Evolutionary conservation across 2,888 invertebrate genomes (phyloP), one percentile per base, ranked within the genome.

Genomic region (Criorhina ranunculi): DNA sequence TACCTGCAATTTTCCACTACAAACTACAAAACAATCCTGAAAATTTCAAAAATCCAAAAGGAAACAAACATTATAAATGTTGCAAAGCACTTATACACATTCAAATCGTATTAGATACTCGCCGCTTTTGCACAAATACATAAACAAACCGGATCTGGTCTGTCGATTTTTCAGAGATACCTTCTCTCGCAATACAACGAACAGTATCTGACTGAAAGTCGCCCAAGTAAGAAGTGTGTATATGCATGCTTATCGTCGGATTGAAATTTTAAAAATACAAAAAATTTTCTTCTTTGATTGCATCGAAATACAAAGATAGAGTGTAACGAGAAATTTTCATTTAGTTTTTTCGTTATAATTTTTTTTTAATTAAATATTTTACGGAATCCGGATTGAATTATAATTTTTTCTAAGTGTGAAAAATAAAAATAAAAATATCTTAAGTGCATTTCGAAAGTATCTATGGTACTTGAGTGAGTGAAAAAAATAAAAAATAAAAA

Each of bases 181-280:
- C 83, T 76, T 85, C 85, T 78, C 86, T 64, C 67, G 76, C 76
- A 51, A 81, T 76, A 79, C 76, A 85, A 77, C 86, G 87, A 88
- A 87, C 87, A 89, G 89, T 89, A 87, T 86, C 82, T 88, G 87
- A 87, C 88, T 88, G 87, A 87, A 87, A 88, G 88, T 88, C 88
- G 82, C 86, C 87, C 87, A 82, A 87, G 86, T 59, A 76, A 77
- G 88, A 87, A 75, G 88, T 88, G 66, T 66, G 49, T 57, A 70
- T 81, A 60, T 55, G 51, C 55, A 42, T 33, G 17, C 60, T 87
- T 57, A 55, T 66, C 79, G 87, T 77, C 82, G 86, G 86, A 72
- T 87, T 72, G 57, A 49, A 88, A 86, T 86, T 49, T 9, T 31
- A 51, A 51, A 46, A 35, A 57, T 35, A 69, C 12, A 60, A 49